Conservation (phyloP, 2,113 vertebrate species). For the Pionites leucogaster region DNA sequence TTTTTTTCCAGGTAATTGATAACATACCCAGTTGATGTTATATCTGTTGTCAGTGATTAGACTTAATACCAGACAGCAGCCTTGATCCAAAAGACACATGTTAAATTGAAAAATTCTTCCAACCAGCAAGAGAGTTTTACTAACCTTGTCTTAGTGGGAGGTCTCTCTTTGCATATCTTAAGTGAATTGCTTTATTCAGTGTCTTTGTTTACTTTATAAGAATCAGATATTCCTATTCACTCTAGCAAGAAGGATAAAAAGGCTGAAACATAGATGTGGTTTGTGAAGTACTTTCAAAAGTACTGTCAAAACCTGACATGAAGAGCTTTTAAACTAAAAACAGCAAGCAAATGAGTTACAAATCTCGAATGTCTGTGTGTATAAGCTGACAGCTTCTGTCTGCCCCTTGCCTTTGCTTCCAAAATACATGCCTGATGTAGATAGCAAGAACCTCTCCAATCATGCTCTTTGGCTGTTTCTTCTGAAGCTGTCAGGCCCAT, state of each 20-base stretch:
- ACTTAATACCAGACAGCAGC: neutral
- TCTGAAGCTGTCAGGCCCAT: constrained; percentile 55
- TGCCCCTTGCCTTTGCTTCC: constrained; percentile 37
- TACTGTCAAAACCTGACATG: constrained; percentile 53
- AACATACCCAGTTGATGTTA: neutral
- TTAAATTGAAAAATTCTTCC: neutral
- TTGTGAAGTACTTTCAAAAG: constrained; percentile 24
- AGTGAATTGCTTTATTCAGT: neutral
- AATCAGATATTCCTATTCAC: neutral
- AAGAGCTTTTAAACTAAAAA: constrained; percentile 34
- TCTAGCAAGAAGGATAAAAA: neutral
- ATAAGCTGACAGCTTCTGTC: constrained; percentile 52
- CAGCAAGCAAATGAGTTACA: constrained; percentile 46
- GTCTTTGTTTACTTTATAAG: neutral
- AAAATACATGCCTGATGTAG: constrained; percentile 28
- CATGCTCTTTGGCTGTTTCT: constrained; percentile 36
- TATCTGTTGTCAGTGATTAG: neutral
- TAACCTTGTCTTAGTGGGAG: neutral
- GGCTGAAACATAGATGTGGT: neutral
- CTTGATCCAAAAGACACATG: neutral
- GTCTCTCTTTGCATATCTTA: neutral
- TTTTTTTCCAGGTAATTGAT: neutral
- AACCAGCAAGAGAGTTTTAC: neutral
- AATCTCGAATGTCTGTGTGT: constrained; percentile 23
- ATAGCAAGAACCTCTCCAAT: neutral